Conservation (phyloP, 2,797 vertebrate genomes). For the Anomalospiza imberbis region DNA sequence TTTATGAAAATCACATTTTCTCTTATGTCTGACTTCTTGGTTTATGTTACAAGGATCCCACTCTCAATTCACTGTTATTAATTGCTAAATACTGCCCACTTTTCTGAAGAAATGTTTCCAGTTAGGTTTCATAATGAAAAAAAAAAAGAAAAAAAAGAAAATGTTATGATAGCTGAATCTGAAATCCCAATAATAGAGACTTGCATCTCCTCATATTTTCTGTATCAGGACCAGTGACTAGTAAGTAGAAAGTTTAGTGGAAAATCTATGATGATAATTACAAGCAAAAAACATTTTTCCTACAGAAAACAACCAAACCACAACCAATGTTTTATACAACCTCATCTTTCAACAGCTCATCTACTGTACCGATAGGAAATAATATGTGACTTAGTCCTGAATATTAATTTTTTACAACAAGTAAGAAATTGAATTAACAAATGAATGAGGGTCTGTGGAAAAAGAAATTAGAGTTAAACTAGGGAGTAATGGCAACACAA, state of each 20-base stretch:
- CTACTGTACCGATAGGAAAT: not conserved
- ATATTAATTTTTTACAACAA: not conserved
- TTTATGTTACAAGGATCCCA: not conserved
- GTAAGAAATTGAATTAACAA: not conserved
- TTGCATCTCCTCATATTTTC: not conserved
- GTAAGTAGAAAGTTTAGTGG: not conserved
- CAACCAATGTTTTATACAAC: not conserved
- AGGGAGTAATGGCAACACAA: not conserved
- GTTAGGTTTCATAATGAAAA: not conserved
- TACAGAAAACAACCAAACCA: not conserved
- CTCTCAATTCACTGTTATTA: not conserved
- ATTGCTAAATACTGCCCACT: not conserved
- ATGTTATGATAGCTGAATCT: not conserved
- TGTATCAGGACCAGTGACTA: not conserved
- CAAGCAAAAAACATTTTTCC: not conserved
- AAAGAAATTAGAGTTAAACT: not conserved
- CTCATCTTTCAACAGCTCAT: not conserved
- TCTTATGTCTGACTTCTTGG: not conserved
- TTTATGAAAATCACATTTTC: conserved; percentile 4
- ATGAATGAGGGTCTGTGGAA: not conserved
- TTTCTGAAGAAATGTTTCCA: not conserved
- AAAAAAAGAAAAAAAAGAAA: not conserved
- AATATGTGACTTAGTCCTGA: not conserved
- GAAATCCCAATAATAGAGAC: not conserved
- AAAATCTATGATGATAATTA: not conserved